Base-by-base conservation (phyloP, 2,888 invertebrate species). In the Dyspetes luteomarginatus region DNA sequence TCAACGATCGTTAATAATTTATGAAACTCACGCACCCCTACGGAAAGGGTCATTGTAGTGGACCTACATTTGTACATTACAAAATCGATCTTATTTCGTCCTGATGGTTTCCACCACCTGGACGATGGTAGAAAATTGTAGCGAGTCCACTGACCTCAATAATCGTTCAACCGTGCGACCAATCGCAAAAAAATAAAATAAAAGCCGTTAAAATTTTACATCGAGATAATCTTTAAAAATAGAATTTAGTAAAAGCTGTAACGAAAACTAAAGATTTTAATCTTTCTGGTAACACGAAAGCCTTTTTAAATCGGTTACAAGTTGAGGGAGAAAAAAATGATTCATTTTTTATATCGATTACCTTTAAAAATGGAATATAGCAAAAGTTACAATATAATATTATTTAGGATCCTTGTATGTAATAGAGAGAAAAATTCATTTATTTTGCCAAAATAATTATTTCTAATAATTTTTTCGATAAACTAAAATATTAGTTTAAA, bases 61-160 rank as follows among this genome's bases (percentile, higher is more conserved):
- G 67, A 73, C 76, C 73, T 72, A 68, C 71, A 81, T 82, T 73
- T 45, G 71, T 82, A 65, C 30, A 64, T 82, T 65, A 58, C 64
- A 71, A 75, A 76, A 83, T 83, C 81, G 83, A 84, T 84, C 83
- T 43, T 52, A 78, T 83, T 83, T 83, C 72, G 80, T 83, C 71
- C 81, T 80, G 64, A 81, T 58, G 60, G 56, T 45, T 58, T 30
- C 67, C 17, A 50, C 36, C 19, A 36, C 26, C 75, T 67, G 60
- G 74, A 77, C 71, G 62, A 64, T 26, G 71, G 69, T 55, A 52
- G 55, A 77, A 83, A 76, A 72, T 69, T 68, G 50, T 65, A 62
- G 74, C 58, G 50, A 72, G 78, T 76, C 73, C 80, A 81, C 62
- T 81, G 81, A 83, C 81, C 83, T 81, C 76, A 30, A 81, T 81